Evolutionary conservation across 2,113 vertebrate genomes (phyloP).

Genomic region (Elachura formosa): DNA sequence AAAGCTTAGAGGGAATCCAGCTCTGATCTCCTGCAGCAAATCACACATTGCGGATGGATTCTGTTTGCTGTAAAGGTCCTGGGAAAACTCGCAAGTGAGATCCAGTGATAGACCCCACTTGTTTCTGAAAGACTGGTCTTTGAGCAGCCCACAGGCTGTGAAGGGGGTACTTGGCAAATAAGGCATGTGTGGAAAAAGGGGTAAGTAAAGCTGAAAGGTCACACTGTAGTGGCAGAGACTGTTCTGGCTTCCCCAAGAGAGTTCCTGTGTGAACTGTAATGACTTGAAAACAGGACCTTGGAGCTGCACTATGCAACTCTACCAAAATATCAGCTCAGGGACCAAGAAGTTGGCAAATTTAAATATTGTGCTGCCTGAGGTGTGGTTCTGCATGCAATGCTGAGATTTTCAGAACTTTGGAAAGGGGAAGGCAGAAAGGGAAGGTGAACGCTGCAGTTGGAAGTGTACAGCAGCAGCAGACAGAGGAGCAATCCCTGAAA

Average conservation of each 20-base stretch:
- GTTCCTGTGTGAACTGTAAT: background rate
- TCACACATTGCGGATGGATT: background rate
- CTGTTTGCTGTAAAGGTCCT: background rate
- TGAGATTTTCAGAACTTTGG: background rate
- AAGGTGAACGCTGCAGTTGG: background rate
- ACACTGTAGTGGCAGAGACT: background rate
- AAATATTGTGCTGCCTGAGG: background rate
- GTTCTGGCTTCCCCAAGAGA: background rate
- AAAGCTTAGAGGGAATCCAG: background rate
- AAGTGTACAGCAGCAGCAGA: background rate
- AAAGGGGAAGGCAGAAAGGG: background rate
- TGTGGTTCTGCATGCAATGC: background rate
- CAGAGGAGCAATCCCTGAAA: background rate
- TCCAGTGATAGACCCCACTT: background rate
- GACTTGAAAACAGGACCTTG: background rate
- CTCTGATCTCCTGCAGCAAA: background rate
- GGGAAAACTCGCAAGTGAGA: background rate
- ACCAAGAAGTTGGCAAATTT: background rate
- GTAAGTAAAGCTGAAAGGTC: background rate
- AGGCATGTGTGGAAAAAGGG: background rate
- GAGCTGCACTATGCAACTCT: background rate
- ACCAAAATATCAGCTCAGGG: background rate
- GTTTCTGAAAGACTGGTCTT: background rate
- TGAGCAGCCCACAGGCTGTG: background rate
- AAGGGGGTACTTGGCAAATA: background rate